phyloP scores from a whole-genome alignment of 2,797 vertebrate species.

The Mus minutoides region DNA sequence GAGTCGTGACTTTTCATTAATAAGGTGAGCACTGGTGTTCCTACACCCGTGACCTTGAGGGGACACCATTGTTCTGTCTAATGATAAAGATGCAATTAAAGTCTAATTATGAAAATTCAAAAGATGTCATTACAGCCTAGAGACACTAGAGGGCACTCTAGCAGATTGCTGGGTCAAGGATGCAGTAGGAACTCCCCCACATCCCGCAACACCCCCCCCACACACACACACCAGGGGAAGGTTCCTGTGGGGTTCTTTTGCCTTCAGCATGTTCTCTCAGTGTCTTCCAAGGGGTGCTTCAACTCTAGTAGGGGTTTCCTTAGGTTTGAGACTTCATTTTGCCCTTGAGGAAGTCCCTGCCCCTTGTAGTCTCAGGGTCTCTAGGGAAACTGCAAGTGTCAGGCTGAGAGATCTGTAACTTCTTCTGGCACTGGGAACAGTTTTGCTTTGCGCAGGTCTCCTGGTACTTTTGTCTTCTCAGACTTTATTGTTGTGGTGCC shows the following conservation, averaged over 20 bases:
- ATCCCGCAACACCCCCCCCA: too few relatives aligned
- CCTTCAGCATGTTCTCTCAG: not conserved
- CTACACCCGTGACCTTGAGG: not conserved
- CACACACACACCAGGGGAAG: not conserved
- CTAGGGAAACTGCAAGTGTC: not conserved
- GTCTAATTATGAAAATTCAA: too few relatives aligned
- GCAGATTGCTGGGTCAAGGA: not conserved
- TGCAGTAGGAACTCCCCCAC: too few relatives aligned
- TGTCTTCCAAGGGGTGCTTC: not conserved
- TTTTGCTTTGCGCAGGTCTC: not conserved
- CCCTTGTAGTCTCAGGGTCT: not conserved
- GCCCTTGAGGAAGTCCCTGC: not conserved
- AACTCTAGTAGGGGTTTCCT: not conserved
- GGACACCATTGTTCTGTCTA: not conserved
- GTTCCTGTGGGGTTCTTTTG: not conserved
- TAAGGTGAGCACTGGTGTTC: not conserved
- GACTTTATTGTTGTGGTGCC: not conserved
- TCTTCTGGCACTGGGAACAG: not conserved
- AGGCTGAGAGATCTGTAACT: not conserved
- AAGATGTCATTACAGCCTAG: constrained; percentile 1
- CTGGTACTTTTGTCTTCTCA: not conserved
- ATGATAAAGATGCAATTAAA: constrained; percentile 17
- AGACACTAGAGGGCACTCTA: constrained; percentile 62
- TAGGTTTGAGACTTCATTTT: not conserved
- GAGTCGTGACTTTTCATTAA: not conserved